Evolutionary conservation across 2,888 invertebrate genomes (phyloP).

Genomic region (Alsophila aescularia): DNA sequence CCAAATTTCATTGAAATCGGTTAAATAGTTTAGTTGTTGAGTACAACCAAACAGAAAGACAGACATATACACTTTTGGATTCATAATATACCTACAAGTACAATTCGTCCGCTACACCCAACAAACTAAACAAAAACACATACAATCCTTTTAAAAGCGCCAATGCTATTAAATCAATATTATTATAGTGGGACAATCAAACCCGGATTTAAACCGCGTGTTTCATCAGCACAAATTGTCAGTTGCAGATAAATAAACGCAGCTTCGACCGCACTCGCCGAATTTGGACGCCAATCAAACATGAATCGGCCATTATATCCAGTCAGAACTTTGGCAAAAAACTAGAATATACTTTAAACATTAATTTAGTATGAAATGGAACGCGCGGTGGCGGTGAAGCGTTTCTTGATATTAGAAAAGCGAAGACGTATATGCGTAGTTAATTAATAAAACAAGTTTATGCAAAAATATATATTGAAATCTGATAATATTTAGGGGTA

Average conservation of each 20-base stretch:
- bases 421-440: too few species aligned
- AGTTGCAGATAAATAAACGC: conserved; percentile 29
- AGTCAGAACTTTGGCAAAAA: conserved; percentile 4
- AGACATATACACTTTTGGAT: too few species aligned
- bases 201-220: conserved; percentile 13
- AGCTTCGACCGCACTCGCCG: conserved; percentile 21
- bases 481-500: too few species aligned
- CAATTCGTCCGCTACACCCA: conserved; percentile 1
- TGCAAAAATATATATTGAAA: too few species aligned
- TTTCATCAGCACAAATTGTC: conserved; percentile 26
- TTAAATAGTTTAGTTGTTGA: too few species aligned
- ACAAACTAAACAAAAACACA: neutral
- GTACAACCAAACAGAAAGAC: too few species aligned
- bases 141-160: neutral
- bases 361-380: too few species aligned
- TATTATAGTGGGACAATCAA: conserved; percentile 23
- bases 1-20: too few species aligned
- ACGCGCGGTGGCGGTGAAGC: too few species aligned
- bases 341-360: neutral
- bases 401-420: too few species aligned
- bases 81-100: neutral
- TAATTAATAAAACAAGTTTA: too few species aligned
- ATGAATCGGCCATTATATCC: conserved; percentile 12
- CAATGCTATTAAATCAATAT: conserved; percentile 16
- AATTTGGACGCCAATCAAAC: conserved; percentile 24